Evolutionary conservation across 2,797 vertebrate genomes (phyloP).

Genomic region (Pseudomugil gertrudae): DNA sequence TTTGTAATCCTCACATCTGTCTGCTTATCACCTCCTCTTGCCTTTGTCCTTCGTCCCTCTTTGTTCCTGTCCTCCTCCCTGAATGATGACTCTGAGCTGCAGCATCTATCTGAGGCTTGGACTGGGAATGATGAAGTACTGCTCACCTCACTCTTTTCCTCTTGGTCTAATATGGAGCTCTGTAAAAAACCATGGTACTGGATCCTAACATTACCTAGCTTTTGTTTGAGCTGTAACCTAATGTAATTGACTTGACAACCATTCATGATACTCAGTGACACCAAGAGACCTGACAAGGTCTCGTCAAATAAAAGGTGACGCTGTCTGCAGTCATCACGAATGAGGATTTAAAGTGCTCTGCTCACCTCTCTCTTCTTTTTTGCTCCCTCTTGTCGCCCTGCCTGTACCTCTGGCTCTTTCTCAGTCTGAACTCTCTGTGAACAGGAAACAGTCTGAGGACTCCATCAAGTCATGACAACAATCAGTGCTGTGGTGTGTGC

Average conservation of each 20-base stretch:
- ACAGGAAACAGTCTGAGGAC: constrained; percentile 28
- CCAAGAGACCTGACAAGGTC: background rate
- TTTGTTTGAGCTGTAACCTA: constrained; percentile 5
- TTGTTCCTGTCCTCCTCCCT: constrained; percentile 35
- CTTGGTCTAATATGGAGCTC: constrained; percentile 28
- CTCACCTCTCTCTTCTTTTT: constrained; percentile 52
- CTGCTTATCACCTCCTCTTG: constrained; percentile 36
- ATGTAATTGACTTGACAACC: constrained; percentile 6
- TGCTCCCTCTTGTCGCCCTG: constrained; percentile 31
- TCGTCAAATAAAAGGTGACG: constrained; percentile 4
- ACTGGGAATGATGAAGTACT: constrained; percentile 36
- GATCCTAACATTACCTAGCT: constrained; percentile 10
- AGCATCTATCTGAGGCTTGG: constrained; percentile 28
- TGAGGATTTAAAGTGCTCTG: background rate
- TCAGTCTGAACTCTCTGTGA: constrained; percentile 45
- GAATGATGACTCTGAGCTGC: constrained; percentile 29
- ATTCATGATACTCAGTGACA: background rate
- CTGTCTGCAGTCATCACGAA: background rate
- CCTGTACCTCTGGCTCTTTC: constrained; percentile 36
- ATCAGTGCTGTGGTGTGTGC: constrained; percentile 9
- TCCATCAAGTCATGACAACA: constrained; percentile 3
- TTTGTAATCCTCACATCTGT: constrained; percentile 49
- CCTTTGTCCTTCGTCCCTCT: constrained; percentile 34
- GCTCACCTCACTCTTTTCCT: constrained; percentile 40
- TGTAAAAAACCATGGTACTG: constrained; percentile 29